Percentiles rank a stretch among this genome's conserved stretches.
Conservation (phyloP, 2,113 vertebrate genomes). For the Lanius collurio region DNA sequence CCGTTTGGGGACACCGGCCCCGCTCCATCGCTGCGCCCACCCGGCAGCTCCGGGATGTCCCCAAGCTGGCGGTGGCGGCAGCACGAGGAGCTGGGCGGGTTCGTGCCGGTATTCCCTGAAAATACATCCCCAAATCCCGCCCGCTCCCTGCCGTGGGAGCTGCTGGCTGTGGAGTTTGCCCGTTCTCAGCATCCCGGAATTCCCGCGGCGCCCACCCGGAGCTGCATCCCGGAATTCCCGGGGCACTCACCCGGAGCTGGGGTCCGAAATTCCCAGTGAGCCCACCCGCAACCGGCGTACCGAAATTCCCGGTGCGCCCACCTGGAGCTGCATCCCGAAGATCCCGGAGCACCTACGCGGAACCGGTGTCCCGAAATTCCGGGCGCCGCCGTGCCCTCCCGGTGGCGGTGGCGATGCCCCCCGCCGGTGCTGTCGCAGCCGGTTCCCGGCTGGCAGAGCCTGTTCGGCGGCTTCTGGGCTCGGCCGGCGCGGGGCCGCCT, state of each 20-base stretch:
- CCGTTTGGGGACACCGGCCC: background rate
- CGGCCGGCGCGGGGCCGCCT: background rate
- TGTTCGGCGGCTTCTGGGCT: constrained; percentile 33
- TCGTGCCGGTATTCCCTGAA: background rate
- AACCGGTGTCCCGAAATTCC: background rate
- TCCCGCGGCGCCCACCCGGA: background rate
- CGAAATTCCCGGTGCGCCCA: background rate
- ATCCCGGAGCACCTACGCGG: background rate
- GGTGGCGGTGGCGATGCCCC: background rate
- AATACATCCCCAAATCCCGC: background rate
- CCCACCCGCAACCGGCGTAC: too few species aligned
- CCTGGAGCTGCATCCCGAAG: background rate
- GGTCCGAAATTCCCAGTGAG: background rate
- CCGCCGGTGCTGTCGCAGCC: background rate
- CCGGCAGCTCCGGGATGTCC: background rate
- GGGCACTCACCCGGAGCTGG: background rate
- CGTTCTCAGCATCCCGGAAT: background rate
- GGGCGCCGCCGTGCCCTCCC: background rate
- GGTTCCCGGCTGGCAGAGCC: constrained; percentile 11
- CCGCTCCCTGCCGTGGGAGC: fast-evolving
- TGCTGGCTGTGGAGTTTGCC: background rate
- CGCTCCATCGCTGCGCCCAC: background rate
- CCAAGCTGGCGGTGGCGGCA: fast-evolving
- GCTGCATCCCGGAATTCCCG: background rate
- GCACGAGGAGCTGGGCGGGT: fast-evolving